Evolutionary conservation across 2,797 vertebrate genomes (phyloP), one percentile per base, ranked within the genome.

Genomic region (Cygnus olor): DNA sequence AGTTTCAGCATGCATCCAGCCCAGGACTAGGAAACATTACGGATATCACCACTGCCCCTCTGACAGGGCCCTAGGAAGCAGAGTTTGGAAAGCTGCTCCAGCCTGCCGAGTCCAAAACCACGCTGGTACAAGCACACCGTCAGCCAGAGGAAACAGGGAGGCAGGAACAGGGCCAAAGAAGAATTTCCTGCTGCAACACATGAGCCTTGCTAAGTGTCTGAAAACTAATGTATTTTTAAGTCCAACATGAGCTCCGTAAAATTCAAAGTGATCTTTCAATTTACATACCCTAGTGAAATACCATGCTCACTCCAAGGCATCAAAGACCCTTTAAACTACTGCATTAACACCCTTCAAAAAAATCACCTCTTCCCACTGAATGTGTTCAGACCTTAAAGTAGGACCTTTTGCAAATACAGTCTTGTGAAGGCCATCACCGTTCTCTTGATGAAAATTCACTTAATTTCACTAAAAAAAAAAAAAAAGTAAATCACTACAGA

Each of bases 401-500:
- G 11, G 45, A 14, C 7, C 17, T 49, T 64, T 63, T 38, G n/a
- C 32, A 66, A 65, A 49, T 44, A 68, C n/a, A 83, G 32, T 14
- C 40, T 86, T 76, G 22, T 57, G 24, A 90, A 76, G n/a, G 27
- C 13, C 36, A 76, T 30, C 14, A 25, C 11, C 34, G 69, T 15
- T 4, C 15, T 56, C n/a, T 47, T 28, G 32, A 81, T 14, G 21
- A 89, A 93, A 79, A 82, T 25, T 27, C 30, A 73, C 24, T 16
- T 53, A 57, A 24, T 28, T 87, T 73, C 38, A 14, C 20, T 30
- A 69, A 79, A 94, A 47, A 38, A 38, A 6, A 42, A 42, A 42
- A n/a, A 47, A 0, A 24, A 40, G 6, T 5, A 80, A 63, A 82
- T 34, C 24, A 8, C 47, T 65, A 28, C 0, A 51, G 30, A 80